Evolutionary conservation across 2,113 vertebrate genomes (phyloP).

Genomic region (Psephotus haematonotus): DNA sequence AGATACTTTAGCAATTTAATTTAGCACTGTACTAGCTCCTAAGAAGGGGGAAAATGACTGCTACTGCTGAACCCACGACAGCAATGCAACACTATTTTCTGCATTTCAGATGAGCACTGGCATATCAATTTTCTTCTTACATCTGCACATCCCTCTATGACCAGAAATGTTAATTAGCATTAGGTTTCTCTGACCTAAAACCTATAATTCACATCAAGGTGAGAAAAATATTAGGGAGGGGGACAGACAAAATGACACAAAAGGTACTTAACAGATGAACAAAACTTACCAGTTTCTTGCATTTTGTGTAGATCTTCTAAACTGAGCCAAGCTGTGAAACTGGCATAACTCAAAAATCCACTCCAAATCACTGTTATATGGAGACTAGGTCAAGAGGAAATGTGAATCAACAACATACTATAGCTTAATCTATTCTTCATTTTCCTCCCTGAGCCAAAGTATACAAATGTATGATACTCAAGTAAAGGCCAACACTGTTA

Average conservation of each 20-base stretch:
- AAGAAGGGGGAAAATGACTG: too few relatives aligned
- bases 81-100: not conserved
- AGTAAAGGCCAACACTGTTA: not conserved
- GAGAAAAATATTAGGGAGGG: constrained; percentile 21
- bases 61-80: too few relatives aligned
- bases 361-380: not conserved
- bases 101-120: not conserved
- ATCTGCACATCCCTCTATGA: not conserved
- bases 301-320: constrained; percentile 22
- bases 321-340: constrained; percentile 7
- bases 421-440: not conserved
- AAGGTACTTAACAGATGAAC: constrained; percentile 15
- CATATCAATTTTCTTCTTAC: not conserved
- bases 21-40: too few relatives aligned
- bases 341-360: not conserved
- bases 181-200: constrained; percentile 5
- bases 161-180: constrained; percentile 58
- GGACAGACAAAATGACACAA: not conserved
- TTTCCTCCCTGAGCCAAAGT: not conserved
- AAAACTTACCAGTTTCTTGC: constrained; percentile 27
- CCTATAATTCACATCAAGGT: constrained; percentile 22
- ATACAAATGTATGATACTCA: not conserved
- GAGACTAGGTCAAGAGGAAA: not conserved
- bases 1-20: not conserved
- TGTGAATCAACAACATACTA: not conserved